phyloP scores from a whole-genome alignment of 2,797 vertebrate genomes.

The Artibeus lituratus region DNA sequence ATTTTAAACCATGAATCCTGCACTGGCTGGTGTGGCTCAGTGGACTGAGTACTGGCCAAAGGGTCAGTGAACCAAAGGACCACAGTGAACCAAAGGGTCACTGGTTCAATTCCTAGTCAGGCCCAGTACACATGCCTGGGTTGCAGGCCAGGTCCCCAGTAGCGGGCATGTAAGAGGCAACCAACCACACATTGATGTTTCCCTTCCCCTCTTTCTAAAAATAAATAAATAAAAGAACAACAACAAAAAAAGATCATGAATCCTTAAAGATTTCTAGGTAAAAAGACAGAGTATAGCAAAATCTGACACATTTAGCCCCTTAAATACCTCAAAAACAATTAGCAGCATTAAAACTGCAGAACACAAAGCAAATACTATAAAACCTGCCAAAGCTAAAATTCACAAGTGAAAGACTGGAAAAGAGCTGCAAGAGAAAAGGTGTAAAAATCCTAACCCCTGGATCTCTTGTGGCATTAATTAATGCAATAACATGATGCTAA shows the following conservation, averaged over 20 bases:
- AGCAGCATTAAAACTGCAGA: background rate
- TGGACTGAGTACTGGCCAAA: no score
- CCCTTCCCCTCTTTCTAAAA: no score
- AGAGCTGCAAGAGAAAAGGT: background rate
- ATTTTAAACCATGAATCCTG: background rate
- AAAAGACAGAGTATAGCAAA: background rate
- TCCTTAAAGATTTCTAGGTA: background rate
- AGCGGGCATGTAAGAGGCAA: no score
- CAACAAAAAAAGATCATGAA: background rate
- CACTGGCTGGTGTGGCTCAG: no score
- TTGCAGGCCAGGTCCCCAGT: no score
- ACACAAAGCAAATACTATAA: background rate
- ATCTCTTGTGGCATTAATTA: background rate
- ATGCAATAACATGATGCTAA: rapidly evolving
- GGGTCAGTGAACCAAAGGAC: no score
- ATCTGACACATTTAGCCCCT: background rate
- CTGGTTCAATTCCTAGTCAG: no score
- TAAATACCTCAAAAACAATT: background rate
- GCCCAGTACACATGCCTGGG: no score
- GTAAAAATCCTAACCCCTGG: background rate
- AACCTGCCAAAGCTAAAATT: background rate
- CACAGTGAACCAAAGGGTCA: no score
- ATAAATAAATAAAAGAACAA: no score
- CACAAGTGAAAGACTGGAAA: no score
- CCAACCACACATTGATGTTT: no score